Percentiles rank a stretch among this genome's conserved stretches.
phyloP scores from a whole-genome alignment of 1,140 invertebrate species.

The Leptinotarsa texana region DNA sequence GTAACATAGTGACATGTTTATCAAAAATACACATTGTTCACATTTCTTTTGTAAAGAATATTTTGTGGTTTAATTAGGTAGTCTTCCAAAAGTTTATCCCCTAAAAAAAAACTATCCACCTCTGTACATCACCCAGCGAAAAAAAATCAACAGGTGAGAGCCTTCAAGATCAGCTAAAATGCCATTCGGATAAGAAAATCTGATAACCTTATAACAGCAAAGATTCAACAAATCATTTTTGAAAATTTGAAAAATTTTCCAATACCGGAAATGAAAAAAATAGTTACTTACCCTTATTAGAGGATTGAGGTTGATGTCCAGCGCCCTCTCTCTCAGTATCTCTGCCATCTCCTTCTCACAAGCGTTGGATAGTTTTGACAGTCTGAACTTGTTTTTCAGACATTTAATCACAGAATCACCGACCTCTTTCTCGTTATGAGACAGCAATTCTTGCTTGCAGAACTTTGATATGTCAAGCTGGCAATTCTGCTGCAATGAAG shows the following conservation, averaged over 20 bases:
- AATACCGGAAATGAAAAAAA: neutral
- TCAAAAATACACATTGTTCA: too few relatives aligned
- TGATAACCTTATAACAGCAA: too few relatives aligned
- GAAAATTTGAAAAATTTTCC: neutral
- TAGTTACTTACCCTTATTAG: slow-evolving; percentile 63
- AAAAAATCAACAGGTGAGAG: too few relatives aligned
- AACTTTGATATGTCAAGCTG: slow-evolving; percentile 72
- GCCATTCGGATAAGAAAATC: too few relatives aligned
- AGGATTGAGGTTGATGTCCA: slow-evolving; percentile 86
- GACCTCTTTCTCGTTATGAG: slow-evolving; percentile 56
- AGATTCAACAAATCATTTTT: too few relatives aligned
- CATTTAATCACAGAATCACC: slow-evolving; percentile 66
- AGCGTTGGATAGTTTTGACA: slow-evolving; percentile 69
- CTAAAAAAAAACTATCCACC: too few relatives aligned
- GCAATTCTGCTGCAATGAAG: slow-evolving; percentile 79
- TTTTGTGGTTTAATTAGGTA: too few relatives aligned
- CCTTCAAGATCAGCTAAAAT: too few relatives aligned
- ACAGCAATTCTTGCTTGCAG: slow-evolving; percentile 57
- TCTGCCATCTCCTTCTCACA: slow-evolving; percentile 83
- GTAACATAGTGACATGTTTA: too few relatives aligned
- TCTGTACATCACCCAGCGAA: too few relatives aligned
- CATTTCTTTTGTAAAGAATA: too few relatives aligned
- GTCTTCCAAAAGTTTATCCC: too few relatives aligned
- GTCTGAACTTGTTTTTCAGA: slow-evolving; percentile 76
- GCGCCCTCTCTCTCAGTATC: slow-evolving; percentile 82